Percentiles rank a stretch among this genome's conserved stretches.
phyloP scores from a whole-genome alignment of 2,888 invertebrate species.

The Zygogramma bicolorata region DNA sequence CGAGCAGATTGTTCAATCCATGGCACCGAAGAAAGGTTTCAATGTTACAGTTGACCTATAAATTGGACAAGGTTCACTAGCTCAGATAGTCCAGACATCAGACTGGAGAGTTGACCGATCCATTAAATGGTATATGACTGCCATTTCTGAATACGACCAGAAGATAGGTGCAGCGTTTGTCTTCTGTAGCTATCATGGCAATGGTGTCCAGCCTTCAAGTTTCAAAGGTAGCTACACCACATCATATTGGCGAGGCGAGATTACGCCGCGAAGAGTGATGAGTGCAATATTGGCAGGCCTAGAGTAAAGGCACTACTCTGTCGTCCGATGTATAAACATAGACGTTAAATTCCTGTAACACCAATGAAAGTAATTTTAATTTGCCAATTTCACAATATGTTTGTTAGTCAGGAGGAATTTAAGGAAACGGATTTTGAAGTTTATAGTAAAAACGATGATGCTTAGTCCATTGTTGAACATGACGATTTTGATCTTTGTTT shows the following conservation, averaged over 20 bases:
- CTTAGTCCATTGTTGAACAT: no score
- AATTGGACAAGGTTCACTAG: background rate
- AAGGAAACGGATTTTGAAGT: no score
- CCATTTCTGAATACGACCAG: constrained; percentile 13
- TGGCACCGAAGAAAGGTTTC: background rate
- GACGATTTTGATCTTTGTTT: no score
- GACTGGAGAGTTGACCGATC: background rate
- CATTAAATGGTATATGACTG: constrained; percentile 12
- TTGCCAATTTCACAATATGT: no score
- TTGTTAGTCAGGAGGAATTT: no score
- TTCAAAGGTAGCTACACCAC: background rate
- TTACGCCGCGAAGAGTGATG: background rate
- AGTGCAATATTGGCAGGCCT: constrained; percentile 3
- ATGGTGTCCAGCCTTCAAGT: background rate
- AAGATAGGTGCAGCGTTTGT: constrained; percentile 14
- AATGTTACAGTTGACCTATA: background rate
- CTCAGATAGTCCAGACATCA: background rate
- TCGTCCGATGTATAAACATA: constrained; percentile 16
- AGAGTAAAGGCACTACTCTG: constrained; percentile 5
- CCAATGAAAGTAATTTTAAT: no score
- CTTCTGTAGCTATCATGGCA: background rate
- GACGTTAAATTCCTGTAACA: constrained; percentile 9
- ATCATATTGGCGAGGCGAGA: background rate
- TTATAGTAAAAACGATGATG: no score
- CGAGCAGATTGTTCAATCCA: background rate